These are phyloP conservation scores for Nesoenas mayeri DNA, from an alignment of 2,113 vertebrate genomes.

Conservation along the genomic window DNA sequence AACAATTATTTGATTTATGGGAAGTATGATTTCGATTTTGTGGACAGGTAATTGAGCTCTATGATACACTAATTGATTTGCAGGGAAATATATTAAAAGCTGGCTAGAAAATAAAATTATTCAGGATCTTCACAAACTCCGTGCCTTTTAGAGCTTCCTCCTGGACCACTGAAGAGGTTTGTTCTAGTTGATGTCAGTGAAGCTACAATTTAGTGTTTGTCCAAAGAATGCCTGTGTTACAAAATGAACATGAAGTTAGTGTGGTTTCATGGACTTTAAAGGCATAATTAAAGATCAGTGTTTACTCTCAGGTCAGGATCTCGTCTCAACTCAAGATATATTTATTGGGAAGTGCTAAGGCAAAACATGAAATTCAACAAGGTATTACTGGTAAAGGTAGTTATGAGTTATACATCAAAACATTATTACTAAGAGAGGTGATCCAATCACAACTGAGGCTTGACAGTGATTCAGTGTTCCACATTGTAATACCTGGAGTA, in stretches of 20 bases:
- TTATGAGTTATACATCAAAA: background rate
- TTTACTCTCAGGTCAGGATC: background rate
- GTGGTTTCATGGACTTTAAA: background rate
- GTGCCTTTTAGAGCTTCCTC: background rate
- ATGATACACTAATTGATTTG: background rate
- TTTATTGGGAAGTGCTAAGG: background rate
- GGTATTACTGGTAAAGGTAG: background rate
- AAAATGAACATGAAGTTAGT: background rate
- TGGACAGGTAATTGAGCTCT: background rate
- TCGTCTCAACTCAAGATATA: background rate
- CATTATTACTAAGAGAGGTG: background rate
- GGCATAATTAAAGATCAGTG: background rate
- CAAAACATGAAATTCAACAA: background rate
- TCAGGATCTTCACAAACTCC: background rate
- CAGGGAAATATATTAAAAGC: background rate
- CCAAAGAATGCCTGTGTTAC: background rate
- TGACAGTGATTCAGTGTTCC: background rate
- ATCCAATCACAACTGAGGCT: background rate
- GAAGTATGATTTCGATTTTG: background rate
- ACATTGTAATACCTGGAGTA: background rate
- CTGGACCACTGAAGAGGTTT: background rate
- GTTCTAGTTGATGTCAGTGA: background rate
- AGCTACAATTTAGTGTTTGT: background rate
- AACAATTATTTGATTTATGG: background rate
- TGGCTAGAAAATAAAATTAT: background rate